These are phyloP conservation scores for Temnothorax longispinosus DNA, from an alignment of 1,140 invertebrate genomes.

Conservation along the genomic window DNA sequence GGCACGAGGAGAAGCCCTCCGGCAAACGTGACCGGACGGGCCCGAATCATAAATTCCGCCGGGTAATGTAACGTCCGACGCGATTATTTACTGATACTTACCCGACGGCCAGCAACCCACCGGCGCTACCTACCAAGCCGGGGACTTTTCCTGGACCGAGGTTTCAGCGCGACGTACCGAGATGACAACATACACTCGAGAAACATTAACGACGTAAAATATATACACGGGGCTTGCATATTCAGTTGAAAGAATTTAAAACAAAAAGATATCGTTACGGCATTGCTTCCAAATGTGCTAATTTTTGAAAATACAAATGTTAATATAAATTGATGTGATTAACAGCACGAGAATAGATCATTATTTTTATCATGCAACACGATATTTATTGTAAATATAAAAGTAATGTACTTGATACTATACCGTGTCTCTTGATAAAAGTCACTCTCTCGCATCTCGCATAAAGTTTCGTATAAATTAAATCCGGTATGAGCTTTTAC, in stretches of 20 bases:
- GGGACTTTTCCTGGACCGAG: constrained; percentile 70
- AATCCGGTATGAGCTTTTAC: constrained; percentile 82
- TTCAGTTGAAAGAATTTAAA: background rate
- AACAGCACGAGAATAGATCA: background rate
- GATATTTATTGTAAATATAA: constrained; percentile 10
- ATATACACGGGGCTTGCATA: background rate
- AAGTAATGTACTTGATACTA: background rate
- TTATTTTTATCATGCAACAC: background rate
- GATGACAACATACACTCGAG: constrained; percentile 11
- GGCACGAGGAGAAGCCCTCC: constrained; percentile 72
- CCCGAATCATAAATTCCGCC: constrained; percentile 83
- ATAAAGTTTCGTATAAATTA: constrained; percentile 81
- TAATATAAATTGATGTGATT: background rate
- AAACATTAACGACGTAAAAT: background rate
- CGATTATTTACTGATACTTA: constrained; percentile 85
- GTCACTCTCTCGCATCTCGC: constrained; percentile 29
- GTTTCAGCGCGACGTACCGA: constrained; percentile 1
- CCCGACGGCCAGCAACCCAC: constrained; percentile 73
- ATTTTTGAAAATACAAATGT: background rate
- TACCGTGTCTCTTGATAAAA: constrained; percentile 12
- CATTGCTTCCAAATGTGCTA: background rate
- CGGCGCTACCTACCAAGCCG: constrained; percentile 70
- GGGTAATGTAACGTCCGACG: constrained; percentile 83
- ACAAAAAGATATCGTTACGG: background rate
- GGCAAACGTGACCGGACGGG: constrained; percentile 79